These are phyloP conservation scores for Pelobates cultripes DNA, from an alignment of 2,797 vertebrate genomes.

Conservation along the genomic window DNA sequence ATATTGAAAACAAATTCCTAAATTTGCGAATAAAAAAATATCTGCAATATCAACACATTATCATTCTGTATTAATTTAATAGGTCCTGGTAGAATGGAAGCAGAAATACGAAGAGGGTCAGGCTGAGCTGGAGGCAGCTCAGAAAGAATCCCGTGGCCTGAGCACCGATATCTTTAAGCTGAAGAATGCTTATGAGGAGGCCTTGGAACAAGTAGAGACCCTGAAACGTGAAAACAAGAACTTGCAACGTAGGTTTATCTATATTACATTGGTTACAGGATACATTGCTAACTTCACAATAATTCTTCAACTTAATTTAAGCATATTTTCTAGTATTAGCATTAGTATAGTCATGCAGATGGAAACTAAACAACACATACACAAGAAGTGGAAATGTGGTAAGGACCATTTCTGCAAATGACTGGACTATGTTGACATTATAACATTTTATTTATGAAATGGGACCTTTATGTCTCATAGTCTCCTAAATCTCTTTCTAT, in stretches of 20 bases:
- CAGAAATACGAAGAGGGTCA: slow-evolving; percentile 84
- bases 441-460: too few relatives aligned
- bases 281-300: neutral
- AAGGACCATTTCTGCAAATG: too few relatives aligned
- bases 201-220: slow-evolving; percentile 80
- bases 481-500: too few relatives aligned
- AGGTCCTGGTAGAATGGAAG: slow-evolving; percentile 85
- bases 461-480: too few relatives aligned
- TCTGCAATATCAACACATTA: too few relatives aligned
- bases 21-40: neutral
- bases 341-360: too few relatives aligned
- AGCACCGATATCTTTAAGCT: slow-evolving; percentile 84
- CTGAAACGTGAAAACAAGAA: slow-evolving; percentile 84
- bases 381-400: too few relatives aligned
- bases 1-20: neutral
- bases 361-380: too few relatives aligned
- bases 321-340: too few relatives aligned
- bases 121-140: slow-evolving; percentile 79
- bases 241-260: slow-evolving; percentile 73
- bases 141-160: slow-evolving; percentile 80
- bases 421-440: too few relatives aligned
- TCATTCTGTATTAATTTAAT: neutral
- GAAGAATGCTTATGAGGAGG: slow-evolving; percentile 83
- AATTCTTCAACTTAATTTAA: too few relatives aligned
- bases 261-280: neutral